Evolutionary conservation across 2,888 invertebrate genomes (phyloP).

Genomic region (Galeruca laticollis): DNA sequence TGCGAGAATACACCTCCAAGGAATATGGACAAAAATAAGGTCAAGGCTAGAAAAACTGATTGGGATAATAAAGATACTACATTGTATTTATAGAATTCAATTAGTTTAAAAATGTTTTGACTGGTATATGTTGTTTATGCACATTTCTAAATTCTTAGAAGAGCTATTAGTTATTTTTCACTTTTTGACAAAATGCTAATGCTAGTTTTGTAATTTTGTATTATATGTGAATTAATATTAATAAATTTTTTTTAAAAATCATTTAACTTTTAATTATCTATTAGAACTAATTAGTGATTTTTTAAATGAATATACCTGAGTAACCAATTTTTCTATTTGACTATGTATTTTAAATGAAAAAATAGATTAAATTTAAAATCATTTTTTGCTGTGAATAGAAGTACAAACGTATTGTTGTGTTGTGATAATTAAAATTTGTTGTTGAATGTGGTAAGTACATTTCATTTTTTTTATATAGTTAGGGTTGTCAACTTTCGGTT

Average conservation of each 20-base stretch:
- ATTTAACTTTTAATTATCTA: too few species aligned
- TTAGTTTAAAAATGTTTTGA: slow-evolving; percentile 21
- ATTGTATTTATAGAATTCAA: slow-evolving; percentile 58
- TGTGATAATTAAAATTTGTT: too few species aligned
- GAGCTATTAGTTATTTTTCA: neutral
- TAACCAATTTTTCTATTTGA: too few species aligned
- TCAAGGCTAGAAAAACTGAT: slow-evolving; percentile 53
- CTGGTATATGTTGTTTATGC: neutral
- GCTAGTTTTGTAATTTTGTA: neutral
- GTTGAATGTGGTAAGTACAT: too few species aligned
- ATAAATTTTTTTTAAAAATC: neutral
- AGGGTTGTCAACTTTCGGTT: too few species aligned
- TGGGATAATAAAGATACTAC: slow-evolving; percentile 64
- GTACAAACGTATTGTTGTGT: too few species aligned
- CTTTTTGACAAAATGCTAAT: neutral
- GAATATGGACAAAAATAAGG: slow-evolving; percentile 47
- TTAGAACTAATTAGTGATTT: too few species aligned
- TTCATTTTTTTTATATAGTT: too few species aligned
- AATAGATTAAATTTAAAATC: too few species aligned
- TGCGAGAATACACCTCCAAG: slow-evolving; percentile 65
- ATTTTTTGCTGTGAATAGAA: too few species aligned
- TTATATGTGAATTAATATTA: neutral
- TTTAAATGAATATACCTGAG: too few species aligned
- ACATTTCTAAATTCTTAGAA: neutral
- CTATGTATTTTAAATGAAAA: too few species aligned